phyloP scores from a whole-genome alignment of 2,797 vertebrate species.

The Eupleurogrammus muticus region DNA sequence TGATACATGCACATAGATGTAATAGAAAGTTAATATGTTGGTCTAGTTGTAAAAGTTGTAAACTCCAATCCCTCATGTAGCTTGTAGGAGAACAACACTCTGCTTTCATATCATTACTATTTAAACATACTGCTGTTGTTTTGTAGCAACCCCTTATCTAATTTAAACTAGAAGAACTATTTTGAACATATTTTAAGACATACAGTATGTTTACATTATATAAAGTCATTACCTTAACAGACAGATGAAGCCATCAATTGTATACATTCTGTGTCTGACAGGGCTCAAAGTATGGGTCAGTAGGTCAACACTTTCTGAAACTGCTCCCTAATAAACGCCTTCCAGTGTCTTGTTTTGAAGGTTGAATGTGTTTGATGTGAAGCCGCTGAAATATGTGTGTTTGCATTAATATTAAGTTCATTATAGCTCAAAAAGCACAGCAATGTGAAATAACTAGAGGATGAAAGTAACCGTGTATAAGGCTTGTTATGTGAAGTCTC shows the following conservation, averaged over 20 bases:
- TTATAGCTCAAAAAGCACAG: constrained; percentile 13
- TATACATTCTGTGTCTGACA: not conserved
- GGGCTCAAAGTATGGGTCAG: not conserved
- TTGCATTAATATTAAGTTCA: constrained; percentile 41
- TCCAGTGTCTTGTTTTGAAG: constrained; percentile 26
- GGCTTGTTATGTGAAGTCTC: constrained; percentile 15
- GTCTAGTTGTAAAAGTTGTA: constrained; percentile 3
- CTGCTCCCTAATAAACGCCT: constrained; percentile 14
- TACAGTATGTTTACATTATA: not conserved
- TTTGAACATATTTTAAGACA: not conserved
- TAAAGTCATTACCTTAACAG: not conserved
- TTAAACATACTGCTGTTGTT: not conserved
- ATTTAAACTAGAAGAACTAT: not conserved
- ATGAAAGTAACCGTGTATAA: constrained; percentile 27
- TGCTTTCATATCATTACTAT: not conserved
- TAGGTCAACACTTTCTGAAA: not conserved
- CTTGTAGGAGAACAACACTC: not conserved
- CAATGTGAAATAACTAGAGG: constrained; percentile 14
- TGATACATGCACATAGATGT: not conserved
- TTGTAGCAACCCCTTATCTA: not conserved
- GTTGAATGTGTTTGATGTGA: constrained; percentile 43
- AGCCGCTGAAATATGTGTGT: constrained; percentile 20
- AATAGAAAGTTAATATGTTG: no score
- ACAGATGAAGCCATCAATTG: not conserved
- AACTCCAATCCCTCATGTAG: constrained; percentile 5